These are phyloP conservation scores for Agrochola macilenta DNA, from an alignment of 2,888 invertebrate species.

Conservation along the genomic window DNA sequence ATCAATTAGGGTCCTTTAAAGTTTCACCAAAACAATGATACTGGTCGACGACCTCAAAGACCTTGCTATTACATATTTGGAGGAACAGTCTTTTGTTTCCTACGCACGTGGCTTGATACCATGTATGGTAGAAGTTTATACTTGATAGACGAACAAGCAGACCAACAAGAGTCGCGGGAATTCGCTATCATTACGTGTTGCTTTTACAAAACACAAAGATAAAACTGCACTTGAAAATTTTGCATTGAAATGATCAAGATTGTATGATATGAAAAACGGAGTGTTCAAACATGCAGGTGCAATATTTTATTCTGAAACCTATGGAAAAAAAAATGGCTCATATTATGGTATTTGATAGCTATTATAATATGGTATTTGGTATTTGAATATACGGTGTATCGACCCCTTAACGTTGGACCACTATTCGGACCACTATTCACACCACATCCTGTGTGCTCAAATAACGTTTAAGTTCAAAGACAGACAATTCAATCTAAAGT, in stretches of 20 bases:
- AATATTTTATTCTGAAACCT: no score
- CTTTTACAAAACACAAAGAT: slow-evolving; percentile 27
- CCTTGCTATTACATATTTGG: slow-evolving; percentile 65
- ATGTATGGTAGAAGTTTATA: slow-evolving; percentile 54
- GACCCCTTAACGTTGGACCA: no score
- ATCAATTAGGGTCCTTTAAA: slow-evolving; percentile 16
- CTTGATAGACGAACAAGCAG: slow-evolving; percentile 51
- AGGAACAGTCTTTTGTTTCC: slow-evolving; percentile 61
- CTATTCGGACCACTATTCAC: no score
- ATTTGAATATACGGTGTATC: no score
- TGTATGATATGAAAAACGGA: not conserved
- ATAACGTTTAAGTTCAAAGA: not conserved
- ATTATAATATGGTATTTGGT: no score
- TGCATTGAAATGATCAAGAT: not conserved
- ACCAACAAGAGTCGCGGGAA: slow-evolving; percentile 31
- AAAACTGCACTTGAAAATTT: slow-evolving; percentile 11
- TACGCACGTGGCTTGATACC: slow-evolving; percentile 63
- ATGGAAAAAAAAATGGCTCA: no score
- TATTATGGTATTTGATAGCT: no score
- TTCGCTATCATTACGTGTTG: slow-evolving; percentile 34
- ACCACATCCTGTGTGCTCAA: not conserved
- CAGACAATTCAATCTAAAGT: not conserved
- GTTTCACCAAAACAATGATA: slow-evolving; percentile 41
- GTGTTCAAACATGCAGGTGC: not conserved
- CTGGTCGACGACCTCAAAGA: slow-evolving; percentile 63